Evolutionary conservation across 2,888 invertebrate genomes (phyloP), one percentile per base, ranked within the genome.

Genomic region (Rotaria socialis): DNA sequence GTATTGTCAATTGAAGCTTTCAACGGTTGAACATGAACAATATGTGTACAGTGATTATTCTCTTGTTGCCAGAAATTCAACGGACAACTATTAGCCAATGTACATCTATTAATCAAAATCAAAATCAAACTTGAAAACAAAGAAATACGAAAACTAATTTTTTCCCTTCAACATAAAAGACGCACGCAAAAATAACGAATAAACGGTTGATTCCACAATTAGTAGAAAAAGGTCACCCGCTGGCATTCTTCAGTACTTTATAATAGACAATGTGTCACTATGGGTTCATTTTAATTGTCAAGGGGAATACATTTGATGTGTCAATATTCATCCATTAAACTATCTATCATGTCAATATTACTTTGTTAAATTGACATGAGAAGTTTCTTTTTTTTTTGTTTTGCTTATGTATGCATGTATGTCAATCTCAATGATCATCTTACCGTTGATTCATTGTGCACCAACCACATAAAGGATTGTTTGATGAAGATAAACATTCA

Each of bases 391-490:
- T 80, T 24, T 24, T 4, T 80, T 47, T 35, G 35, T 35, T 47
- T 11, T 47, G 52, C 14, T n/a, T 75, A 22, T 47, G 47, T 80
- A 47, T 80, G 80, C 80, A 80, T 80, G 24, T 47, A 80, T 80
- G 80, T 80, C 80, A 47, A 80, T 43, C 35, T 67, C 67, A 80
- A 80, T 47, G 80, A 80, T 80, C 80, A 80, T 47, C 80, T 80
- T 80, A 80, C 80, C 47, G 80, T 80, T 80, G 24, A 80, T 47
- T 80, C n/a, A 47, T 10, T 80, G 43, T 43, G 47, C 80, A 80
- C 80, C 80, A 80, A 47, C 47, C 43, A 80, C 80, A 80, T 22
- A 80, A 80, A 41, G 80, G 80, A 80, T 47, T 80, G n/a, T 80
- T 47, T 35, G 67, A 67, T 47, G 80, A 80, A 47, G 47, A 80